Percentiles rank a stretch among this genome's conserved stretches.
These are phyloP conservation scores for Plectus sambesii DNA, from an alignment of 1,140 invertebrate genomes.

Conservation along the genomic window DNA sequence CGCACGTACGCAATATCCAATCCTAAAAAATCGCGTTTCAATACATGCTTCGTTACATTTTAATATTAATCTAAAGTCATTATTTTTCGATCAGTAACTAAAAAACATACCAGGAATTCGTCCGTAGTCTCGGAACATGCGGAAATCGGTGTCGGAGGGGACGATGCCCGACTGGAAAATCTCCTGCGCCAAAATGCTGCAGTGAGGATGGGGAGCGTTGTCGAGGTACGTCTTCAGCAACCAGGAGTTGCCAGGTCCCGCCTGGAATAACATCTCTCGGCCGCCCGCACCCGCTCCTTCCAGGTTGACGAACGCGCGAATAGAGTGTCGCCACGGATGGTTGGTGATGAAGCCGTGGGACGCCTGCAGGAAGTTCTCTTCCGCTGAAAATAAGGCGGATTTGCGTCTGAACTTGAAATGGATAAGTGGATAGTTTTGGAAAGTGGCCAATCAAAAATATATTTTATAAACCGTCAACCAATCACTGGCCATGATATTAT, in stretches of 20 bases:
- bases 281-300: constrained; percentile 80
- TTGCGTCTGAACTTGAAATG: too few relatives aligned
- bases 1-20: constrained; percentile 85
- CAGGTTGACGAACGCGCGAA: constrained; percentile 76
- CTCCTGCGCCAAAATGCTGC: constrained; percentile 78
- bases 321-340: constrained; percentile 72
- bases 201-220: constrained; percentile 72
- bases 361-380: constrained; percentile 54
- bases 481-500: too few relatives aligned
- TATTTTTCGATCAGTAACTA: neutral
- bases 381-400: constrained; percentile 31
- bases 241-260: constrained; percentile 77
- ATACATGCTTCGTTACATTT: too few relatives aligned
- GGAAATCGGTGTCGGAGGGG: constrained; percentile 85
- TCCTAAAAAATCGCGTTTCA: constrained; percentile 52
- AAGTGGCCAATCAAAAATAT: too few relatives aligned
- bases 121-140: constrained; percentile 73
- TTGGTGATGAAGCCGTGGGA: constrained; percentile 88
- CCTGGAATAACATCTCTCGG: constrained; percentile 62
- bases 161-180: constrained; percentile 81
- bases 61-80: too few relatives aligned
- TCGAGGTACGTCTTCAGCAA: constrained; percentile 71
- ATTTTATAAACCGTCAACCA: too few relatives aligned
- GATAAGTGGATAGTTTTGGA: too few relatives aligned
- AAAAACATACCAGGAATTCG: constrained; percentile 52